phyloP scores from a whole-genome alignment of 2,113 vertebrate genomes.

The Cromileptes altivelis region DNA sequence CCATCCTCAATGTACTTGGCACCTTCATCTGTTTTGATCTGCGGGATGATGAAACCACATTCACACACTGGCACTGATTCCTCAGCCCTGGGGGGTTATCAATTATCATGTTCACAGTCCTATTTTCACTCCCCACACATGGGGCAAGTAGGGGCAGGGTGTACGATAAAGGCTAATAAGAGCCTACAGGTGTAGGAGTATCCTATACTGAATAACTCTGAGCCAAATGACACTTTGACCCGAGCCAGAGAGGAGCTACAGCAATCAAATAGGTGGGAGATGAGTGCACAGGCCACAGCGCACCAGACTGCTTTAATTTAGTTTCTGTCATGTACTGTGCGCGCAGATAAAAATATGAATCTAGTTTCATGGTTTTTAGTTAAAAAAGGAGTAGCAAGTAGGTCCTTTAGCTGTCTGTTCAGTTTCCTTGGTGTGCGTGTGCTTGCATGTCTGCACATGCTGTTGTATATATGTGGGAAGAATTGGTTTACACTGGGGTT shows the following conservation, averaged over 20 bases:
- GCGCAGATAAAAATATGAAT: constrained; percentile 24
- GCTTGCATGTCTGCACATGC: background rate
- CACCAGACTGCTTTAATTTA: constrained; percentile 14
- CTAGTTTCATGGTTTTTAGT: constrained; percentile 14
- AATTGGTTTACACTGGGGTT: background rate
- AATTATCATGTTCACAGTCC: constrained; percentile 46
- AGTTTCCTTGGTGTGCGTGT: background rate
- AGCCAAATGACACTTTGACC: constrained; percentile 16
- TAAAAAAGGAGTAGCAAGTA: background rate
- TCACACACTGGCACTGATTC: constrained; percentile 38
- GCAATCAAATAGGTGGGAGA: constrained; percentile 29
- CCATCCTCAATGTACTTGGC: constrained; percentile 4
- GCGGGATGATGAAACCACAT: constrained; percentile 46
- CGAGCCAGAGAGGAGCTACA: background rate
- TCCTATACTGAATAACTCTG: constrained; percentile 30
- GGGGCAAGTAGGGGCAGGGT: background rate
- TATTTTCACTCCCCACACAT: constrained; percentile 16
- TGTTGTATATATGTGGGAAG: background rate
- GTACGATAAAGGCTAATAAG: constrained; percentile 48
- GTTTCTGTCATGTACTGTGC: constrained; percentile 8
- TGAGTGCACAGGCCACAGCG: background rate
- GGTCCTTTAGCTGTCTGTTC: background rate
- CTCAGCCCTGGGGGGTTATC: constrained; percentile 39
- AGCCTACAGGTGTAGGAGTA: constrained; percentile 41
- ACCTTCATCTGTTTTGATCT: constrained; percentile 42